Evolutionary conservation across 2,888 invertebrate genomes (phyloP).

Genomic region (Tillus elongatus): DNA sequence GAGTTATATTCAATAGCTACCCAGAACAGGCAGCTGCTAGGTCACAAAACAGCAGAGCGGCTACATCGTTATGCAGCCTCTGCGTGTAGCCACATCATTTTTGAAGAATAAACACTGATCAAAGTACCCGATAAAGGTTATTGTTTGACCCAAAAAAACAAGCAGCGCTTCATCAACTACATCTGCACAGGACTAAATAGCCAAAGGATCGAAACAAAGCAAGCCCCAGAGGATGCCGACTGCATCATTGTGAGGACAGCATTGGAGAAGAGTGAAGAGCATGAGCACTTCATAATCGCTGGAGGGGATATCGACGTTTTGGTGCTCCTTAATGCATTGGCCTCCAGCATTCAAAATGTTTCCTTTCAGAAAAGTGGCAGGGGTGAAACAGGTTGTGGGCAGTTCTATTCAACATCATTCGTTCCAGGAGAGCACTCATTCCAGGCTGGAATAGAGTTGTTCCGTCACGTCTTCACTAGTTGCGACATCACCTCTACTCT

Average conservation of each 20-base stretch:
- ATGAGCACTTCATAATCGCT: conserved; percentile 5
- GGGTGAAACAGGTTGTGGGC: neutral
- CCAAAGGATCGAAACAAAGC: conserved; percentile 7
- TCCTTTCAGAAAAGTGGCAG: conserved; percentile 3
- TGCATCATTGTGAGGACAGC: conserved; percentile 6
- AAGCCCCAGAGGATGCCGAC: conserved; percentile 6
- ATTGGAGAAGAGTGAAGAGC: neutral
- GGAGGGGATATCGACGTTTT: conserved; percentile 7
- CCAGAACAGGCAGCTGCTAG: no score
- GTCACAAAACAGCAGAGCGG: no score
- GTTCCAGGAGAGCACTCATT: neutral
- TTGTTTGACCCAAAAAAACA: neutral
- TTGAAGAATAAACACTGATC: neutral
- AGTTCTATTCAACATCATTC: conserved; percentile 1
- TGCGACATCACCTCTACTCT: conserved; percentile 4
- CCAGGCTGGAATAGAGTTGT: neutral
- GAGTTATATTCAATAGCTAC: no score
- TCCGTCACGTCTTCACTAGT: neutral
- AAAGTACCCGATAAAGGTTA: neutral
- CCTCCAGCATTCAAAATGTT: neutral
- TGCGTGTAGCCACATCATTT: neutral
- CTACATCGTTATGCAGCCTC: no score
- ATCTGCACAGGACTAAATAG: neutral
- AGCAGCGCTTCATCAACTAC: neutral
- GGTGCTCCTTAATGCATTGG: conserved; percentile 6